Conservation (phyloP, 2,797 vertebrate species). For the Otolemur crassicaudatus region DNA sequence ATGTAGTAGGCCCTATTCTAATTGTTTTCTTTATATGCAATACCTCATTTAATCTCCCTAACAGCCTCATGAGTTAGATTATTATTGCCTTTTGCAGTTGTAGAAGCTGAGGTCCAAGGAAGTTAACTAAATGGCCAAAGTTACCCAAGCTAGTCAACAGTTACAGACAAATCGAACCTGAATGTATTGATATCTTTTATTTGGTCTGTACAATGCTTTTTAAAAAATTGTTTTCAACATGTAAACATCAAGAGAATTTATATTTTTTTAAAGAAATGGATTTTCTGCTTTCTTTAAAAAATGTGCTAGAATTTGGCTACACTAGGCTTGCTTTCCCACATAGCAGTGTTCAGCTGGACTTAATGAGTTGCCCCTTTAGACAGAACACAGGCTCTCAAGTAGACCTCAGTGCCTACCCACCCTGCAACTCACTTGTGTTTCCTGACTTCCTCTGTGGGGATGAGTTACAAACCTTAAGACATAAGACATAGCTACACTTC, state of each 20-base stretch:
- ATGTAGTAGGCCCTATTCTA: not conserved
- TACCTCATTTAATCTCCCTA: not conserved
- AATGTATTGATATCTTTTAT: conserved; percentile 39
- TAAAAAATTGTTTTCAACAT: not conserved
- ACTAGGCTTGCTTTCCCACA: not conserved
- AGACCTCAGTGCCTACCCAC: not conserved
- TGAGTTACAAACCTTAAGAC: not conserved
- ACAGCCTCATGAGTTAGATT: not conserved
- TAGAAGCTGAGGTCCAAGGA: not conserved
- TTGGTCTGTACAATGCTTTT: not conserved
- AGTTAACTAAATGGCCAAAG: conserved; percentile 11
- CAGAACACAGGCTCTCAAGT: not conserved
- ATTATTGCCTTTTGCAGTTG: not conserved
- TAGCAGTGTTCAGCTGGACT: not conserved
- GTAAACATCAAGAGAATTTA: not conserved
- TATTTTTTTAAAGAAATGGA: not conserved
- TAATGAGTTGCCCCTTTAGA: not conserved
- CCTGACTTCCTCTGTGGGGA: not conserved
- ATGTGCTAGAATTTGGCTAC: conserved; percentile 16
- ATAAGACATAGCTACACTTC: not conserved
- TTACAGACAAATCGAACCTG: not conserved
- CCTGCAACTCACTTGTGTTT: conserved; percentile 15
- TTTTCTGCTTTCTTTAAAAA: not conserved
- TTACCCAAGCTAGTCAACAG: not conserved
- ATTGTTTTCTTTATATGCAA: conserved; percentile 10